Evolutionary conservation across 2,113 vertebrate genomes (phyloP).

Genomic region (Sylvia atricapilla): DNA sequence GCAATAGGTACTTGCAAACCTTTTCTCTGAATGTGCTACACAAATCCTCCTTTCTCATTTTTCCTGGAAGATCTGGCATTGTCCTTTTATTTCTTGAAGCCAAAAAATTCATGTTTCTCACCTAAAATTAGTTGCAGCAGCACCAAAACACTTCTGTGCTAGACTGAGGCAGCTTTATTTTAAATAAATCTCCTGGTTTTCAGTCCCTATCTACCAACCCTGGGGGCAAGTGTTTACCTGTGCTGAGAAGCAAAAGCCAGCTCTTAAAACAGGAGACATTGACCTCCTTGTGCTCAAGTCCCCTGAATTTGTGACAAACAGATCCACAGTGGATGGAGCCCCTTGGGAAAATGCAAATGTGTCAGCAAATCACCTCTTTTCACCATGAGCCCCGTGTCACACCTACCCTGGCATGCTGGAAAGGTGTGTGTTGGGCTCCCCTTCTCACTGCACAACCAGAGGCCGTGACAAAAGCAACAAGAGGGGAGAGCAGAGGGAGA

Average conservation of each 20-base stretch:
- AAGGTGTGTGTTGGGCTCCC: not conserved
- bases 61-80: not conserved
- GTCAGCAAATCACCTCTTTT: constrained; percentile 3
- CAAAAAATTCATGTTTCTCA: not conserved
- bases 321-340: not conserved
- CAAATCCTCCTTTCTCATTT: not conserved
- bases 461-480: not conserved
- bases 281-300: not conserved
- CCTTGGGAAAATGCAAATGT: constrained; percentile 29
- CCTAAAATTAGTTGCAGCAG: not conserved
- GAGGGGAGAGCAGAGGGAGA: not conserved
- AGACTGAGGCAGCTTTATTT: not conserved
- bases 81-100: not conserved
- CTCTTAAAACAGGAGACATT: constrained; percentile 14
- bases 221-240: constrained; percentile 29
- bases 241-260: not conserved
- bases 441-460: rapidly evolving
- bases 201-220: not conserved
- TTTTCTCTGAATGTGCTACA: not conserved
- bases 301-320: constrained; percentile 11
- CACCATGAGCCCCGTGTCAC: not conserved
- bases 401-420: not conserved
- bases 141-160: not conserved
- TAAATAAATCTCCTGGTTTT: not conserved
- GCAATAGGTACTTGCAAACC: not conserved